These are phyloP conservation scores for Macrophya annulata DNA, from an alignment of 2,888 invertebrate genomes.

Conservation along the genomic window DNA sequence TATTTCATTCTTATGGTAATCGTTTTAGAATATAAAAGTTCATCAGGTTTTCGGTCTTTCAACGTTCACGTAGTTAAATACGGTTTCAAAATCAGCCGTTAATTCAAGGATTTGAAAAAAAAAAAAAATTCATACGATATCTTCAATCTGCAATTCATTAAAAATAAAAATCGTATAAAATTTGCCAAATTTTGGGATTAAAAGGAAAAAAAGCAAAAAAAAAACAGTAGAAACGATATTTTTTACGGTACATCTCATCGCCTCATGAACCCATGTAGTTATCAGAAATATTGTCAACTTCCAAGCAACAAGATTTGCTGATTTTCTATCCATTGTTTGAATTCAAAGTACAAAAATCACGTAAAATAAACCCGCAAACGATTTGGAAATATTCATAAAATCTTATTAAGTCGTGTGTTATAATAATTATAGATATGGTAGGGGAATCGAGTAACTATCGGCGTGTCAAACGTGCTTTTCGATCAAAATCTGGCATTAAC, in stretches of 20 bases:
- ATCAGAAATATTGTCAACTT: too few relatives aligned
- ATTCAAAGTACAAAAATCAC: neutral
- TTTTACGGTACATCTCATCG: too few relatives aligned
- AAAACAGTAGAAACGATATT: too few relatives aligned
- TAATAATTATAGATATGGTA: conserved; percentile 6
- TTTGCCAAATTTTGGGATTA: too few relatives aligned
- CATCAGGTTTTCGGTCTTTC: neutral
- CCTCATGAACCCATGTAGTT: too few relatives aligned
- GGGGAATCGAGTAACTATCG: neutral
- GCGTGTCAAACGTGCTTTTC: conserved; percentile 13
- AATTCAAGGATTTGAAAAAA: neutral
- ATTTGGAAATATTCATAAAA: neutral
- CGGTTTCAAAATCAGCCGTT: neutral
- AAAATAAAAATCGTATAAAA: too few relatives aligned
- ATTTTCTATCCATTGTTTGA: neutral
- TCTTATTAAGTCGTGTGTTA: neutral
- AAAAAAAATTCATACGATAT: too few relatives aligned
- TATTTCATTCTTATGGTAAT: conserved; percentile 3
- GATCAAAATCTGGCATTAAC: conserved; percentile 6
- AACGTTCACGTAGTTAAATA: neutral
- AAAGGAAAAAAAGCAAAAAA: too few relatives aligned
- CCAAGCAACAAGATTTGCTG: neutral
- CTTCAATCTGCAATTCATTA: too few relatives aligned
- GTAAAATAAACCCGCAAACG: neutral
- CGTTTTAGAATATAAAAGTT: neutral